A percentile compares a stretch with the other conserved stretches of the same genome.
Evolutionary conservation across 2,797 vertebrate species (phyloP).

Genomic region (Leontocebus nigricollis): DNA sequence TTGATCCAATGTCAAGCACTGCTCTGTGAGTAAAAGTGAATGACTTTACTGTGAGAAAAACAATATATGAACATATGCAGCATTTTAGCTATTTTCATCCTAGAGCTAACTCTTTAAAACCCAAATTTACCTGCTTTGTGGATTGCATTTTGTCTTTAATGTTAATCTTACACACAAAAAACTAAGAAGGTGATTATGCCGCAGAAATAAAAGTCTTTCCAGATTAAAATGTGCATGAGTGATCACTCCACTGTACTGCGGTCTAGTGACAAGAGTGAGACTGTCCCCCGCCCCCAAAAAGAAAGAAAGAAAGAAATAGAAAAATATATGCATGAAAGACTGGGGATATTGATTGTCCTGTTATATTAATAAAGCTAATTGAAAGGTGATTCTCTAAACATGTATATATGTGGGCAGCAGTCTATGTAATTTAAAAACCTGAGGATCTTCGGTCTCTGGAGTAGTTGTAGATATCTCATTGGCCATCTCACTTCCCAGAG

Average conservation of each 20-base stretch:
- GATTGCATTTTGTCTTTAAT: not conserved
- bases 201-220: slow-evolving; percentile 42
- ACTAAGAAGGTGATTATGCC: not conserved
- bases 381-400: not conserved
- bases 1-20: not conserved
- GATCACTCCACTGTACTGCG: not conserved
- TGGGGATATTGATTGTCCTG: not conserved
- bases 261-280: not conserved
- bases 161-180: slow-evolving; percentile 35
- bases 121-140: slow-evolving; percentile 7
- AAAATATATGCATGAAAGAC: not conserved
- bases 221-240: slow-evolving; percentile 23
- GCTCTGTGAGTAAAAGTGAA: not conserved
- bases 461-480: not conserved
- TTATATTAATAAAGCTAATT: not conserved
- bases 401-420: not conserved
- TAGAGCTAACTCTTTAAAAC: slow-evolving; percentile 13
- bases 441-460: not conserved
- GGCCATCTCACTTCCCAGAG: not conserved
- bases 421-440: not conserved
- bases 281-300: not conserved
- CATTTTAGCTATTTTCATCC: slow-evolving; percentile 29
- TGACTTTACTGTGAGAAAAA: slow-evolving; percentile 28
- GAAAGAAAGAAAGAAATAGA: not conserved
- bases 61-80: not conserved